A percentile compares a stretch with the other conserved stretches of the same genome.
These are phyloP conservation scores for Acanthococcus lagerstroemiae DNA, from an alignment of 2,888 invertebrate species.

Conservation along the genomic window DNA sequence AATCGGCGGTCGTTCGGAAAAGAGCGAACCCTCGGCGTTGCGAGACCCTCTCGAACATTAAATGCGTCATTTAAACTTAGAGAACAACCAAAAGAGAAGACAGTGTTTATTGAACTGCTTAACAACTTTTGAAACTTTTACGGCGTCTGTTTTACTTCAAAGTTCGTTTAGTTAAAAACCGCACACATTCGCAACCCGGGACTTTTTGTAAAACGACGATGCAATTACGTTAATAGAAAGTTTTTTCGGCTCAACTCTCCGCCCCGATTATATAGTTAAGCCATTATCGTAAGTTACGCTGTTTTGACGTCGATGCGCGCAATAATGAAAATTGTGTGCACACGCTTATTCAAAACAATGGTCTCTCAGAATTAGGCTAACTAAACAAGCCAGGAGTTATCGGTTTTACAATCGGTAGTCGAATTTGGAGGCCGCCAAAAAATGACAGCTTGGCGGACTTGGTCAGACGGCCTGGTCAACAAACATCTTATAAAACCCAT, in stretches of 20 bases:
- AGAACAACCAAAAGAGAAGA: slow-evolving; percentile 29
- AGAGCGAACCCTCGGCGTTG: slow-evolving; percentile 16
- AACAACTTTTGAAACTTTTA: slow-evolving; percentile 30
- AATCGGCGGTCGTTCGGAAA: slow-evolving; percentile 29
- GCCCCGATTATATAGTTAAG: slow-evolving; percentile 7
- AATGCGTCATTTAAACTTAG: slow-evolving; percentile 30
- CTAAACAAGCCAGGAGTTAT: too few relatives aligned
- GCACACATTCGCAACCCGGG: slow-evolving; percentile 10
- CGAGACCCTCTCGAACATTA: slow-evolving; percentile 22
- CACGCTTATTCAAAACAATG: too few relatives aligned
- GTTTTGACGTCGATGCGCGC: not conserved
- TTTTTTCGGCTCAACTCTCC: slow-evolving; percentile 23
- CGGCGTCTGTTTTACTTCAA: slow-evolving; percentile 27
- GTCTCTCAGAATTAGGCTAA: too few relatives aligned
- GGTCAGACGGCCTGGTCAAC: too few relatives aligned
- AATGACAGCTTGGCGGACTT: too few relatives aligned
- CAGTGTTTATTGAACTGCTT: slow-evolving; percentile 31
- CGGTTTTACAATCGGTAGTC: too few relatives aligned
- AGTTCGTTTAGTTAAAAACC: slow-evolving; percentile 18
- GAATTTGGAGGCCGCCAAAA: too few relatives aligned
- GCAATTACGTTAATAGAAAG: slow-evolving; percentile 30
- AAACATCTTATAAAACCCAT: too few relatives aligned
- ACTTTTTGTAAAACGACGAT: slow-evolving; percentile 22
- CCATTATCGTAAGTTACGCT: not conserved
- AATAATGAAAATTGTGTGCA: too few relatives aligned